phyloP scores from a whole-genome alignment of 2,888 invertebrate genomes.

The Polyommatus icarus region DNA sequence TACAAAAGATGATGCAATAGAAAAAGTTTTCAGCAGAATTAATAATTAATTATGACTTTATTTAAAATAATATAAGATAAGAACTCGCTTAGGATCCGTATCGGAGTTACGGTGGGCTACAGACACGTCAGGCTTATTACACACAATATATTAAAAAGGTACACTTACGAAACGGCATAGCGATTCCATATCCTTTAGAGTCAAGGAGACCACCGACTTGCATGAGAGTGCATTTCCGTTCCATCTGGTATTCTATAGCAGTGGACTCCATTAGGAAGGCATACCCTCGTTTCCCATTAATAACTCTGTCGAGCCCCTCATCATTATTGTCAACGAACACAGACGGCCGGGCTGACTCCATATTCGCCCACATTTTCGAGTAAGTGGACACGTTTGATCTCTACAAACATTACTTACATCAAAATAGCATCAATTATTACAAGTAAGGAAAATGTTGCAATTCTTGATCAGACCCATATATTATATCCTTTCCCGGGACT shows the following conservation, averaged over 20 bases:
- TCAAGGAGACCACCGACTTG: constrained; percentile 90
- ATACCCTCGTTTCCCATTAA: constrained; percentile 88
- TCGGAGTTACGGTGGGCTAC: too few relatives aligned
- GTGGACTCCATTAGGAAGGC: constrained; percentile 99
- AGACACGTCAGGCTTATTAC: constrained; percentile 30
- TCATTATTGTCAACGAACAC: constrained; percentile 91
- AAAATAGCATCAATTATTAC: too few relatives aligned
- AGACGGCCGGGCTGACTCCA: constrained; percentile 90
- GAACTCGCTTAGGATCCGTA: too few relatives aligned
- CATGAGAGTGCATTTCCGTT: constrained; percentile 91
- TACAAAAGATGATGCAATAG: too few relatives aligned
- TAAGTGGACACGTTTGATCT: constrained; percentile 94
- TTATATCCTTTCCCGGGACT: too few relatives aligned
- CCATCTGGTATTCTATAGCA: constrained; percentile 94
- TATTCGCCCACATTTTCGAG: constrained; percentile 95
- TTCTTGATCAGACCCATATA: too few relatives aligned
- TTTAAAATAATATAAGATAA: too few relatives aligned
- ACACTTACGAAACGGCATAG: constrained; percentile 91
- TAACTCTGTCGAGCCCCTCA: constrained; percentile 92
- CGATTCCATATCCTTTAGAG: constrained; percentile 95
- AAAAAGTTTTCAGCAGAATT: too few relatives aligned
- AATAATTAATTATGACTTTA: too few relatives aligned
- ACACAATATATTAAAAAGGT: neutral
- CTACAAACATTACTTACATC: constrained; percentile 54
- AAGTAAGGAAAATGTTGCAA: too few relatives aligned